Percentiles rank a stretch among this genome's conserved stretches.
Evolutionary conservation across 23 tunicate genomes (phyloP).

Genomic region (Botrylloides violaceus): DNA sequence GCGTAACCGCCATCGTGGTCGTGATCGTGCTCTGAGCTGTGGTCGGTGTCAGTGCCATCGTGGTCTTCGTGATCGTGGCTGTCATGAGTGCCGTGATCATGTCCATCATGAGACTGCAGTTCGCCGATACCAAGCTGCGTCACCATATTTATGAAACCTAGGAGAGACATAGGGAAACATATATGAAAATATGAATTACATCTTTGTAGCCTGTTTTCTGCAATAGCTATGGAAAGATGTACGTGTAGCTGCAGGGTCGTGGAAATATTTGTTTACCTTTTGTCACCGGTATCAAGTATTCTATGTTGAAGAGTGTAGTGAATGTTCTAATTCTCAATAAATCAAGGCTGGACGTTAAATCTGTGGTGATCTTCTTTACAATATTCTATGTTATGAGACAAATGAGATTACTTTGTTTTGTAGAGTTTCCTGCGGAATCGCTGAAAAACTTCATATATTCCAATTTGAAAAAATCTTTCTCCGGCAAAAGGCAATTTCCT

Average conservation of each 20-base stretch:
- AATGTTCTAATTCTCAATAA: no score
- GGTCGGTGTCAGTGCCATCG: not conserved
- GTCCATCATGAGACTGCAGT: not conserved
- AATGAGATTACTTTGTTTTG: no score
- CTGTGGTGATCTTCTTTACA: no score
- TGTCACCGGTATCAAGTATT: no score
- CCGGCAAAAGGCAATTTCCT: slow-evolving; percentile 8
- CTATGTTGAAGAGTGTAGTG: no score
- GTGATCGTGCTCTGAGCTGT: not conserved
- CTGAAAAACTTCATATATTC: not conserved
- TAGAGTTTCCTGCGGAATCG: no score
- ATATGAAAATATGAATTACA: not conserved
- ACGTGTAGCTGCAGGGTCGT: no score
- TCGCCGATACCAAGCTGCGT: not conserved
- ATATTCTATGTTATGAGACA: no score
- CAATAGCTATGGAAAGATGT: no score
- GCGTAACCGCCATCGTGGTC: not conserved
- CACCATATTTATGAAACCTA: not conserved
- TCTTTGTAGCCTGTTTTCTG: not conserved
- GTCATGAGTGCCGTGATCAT: not conserved
- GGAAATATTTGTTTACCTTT: no score
- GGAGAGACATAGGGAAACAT: not conserved
- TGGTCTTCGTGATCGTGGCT: not conserved
- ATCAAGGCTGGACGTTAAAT: no score
- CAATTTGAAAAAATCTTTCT: not conserved